Evolutionary conservation across 2,797 vertebrate genomes (phyloP).

Genomic region (Acanthurus tractus): DNA sequence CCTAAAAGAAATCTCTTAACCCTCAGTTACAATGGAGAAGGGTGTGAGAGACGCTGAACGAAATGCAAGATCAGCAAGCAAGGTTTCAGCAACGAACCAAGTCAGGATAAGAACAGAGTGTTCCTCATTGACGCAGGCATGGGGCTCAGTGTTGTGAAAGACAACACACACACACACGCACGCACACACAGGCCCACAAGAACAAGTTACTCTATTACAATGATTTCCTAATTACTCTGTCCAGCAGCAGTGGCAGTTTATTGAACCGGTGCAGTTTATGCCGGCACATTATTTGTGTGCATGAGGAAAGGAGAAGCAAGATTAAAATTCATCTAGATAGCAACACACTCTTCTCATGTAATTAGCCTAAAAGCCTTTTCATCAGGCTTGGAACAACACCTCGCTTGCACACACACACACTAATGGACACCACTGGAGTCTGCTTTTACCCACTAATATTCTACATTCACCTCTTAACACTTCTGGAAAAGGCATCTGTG

Average conservation of each 20-base stretch:
- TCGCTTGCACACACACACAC: slow-evolving; percentile 12
- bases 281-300: slow-evolving; percentile 22
- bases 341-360: slow-evolving; percentile 62
- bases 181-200: slow-evolving; percentile 15
- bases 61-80: slow-evolving; percentile 33
- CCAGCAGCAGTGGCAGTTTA: background rate
- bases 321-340: slow-evolving; percentile 65
- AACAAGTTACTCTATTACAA: slow-evolving; percentile 49
- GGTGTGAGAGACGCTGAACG: background rate
- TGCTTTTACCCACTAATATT: slow-evolving; percentile 50
- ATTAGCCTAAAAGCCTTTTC: slow-evolving; percentile 82
- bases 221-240: slow-evolving; percentile 35
- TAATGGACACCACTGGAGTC: slow-evolving; percentile 43
- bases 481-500: slow-evolving; percentile 51
- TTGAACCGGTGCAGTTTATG: slow-evolving; percentile 8
- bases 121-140: slow-evolving; percentile 43
- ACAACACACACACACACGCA: slow-evolving; percentile 4
- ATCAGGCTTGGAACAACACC: slow-evolving; percentile 55
- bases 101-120: slow-evolving; percentile 39
- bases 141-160: slow-evolving; percentile 30
- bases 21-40: slow-evolving; percentile 29
- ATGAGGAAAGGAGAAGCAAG: background rate
- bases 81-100: slow-evolving; percentile 27
- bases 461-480: slow-evolving; percentile 59
- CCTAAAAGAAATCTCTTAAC: background rate